Percentiles rank a stretch among this genome's conserved stretches.
Conservation (phyloP, 2,113 vertebrate genomes). For the Eretmochelys imbricata region DNA sequence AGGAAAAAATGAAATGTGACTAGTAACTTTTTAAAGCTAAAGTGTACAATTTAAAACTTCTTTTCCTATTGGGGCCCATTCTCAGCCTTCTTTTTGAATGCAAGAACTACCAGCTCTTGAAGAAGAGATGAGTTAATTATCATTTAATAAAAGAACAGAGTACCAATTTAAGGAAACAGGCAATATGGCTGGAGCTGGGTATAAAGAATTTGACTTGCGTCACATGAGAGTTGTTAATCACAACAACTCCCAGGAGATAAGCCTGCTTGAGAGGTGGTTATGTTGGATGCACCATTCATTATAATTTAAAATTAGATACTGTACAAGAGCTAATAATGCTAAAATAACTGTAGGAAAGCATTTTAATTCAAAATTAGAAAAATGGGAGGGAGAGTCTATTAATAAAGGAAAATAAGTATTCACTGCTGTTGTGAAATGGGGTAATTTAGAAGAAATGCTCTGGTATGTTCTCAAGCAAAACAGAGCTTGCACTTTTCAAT, state of each 20-base stretch:
- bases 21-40: conserved; percentile 24
- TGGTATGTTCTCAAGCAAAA: conserved; percentile 54
- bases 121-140: conserved; percentile 63
- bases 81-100: conserved; percentile 18
- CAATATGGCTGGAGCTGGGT: not conserved
- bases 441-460: conserved; percentile 64
- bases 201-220: conserved; percentile 40
- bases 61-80: not conserved
- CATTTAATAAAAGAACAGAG: conserved; percentile 59
- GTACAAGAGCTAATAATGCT: conserved; percentile 33
- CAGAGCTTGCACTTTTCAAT: conserved; percentile 53
- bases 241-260: not conserved
- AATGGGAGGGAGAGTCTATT: conserved; percentile 44
- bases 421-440: conserved; percentile 61
- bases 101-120: conserved; percentile 12
- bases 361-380: conserved; percentile 60
- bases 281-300: conserved; percentile 1
- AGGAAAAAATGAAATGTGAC: conserved; percentile 9
- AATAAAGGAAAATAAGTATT: conserved; percentile 69
- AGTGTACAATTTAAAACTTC: not conserved
- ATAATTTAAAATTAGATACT: not conserved
- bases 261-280: not conserved
- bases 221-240: conserved; percentile 48
- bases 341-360: conserved; percentile 14
- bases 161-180: not conserved